phyloP scores from a whole-genome alignment of 1,140 invertebrate species.

The Bombus sibiricus region DNA sequence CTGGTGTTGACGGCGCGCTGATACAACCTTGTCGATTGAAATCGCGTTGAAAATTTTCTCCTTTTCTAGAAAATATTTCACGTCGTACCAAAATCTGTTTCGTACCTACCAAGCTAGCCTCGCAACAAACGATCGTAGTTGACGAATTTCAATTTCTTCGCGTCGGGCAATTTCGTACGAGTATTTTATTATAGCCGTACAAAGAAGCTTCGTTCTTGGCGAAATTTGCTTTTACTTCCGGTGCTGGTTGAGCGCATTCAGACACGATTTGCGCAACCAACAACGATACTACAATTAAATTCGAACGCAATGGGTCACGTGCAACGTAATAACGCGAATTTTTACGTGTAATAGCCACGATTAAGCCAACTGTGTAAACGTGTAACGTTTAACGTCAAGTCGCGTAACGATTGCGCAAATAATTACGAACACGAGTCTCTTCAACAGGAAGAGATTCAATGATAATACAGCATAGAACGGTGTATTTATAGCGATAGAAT shows the following conservation, averaged over 20 bases:
- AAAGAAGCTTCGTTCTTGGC: background rate
- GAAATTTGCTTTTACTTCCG: constrained; percentile 35
- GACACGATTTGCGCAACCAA: background rate
- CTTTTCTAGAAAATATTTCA: background rate
- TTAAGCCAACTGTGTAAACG: constrained; percentile 18
- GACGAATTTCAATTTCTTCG: background rate
- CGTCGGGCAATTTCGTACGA: background rate
- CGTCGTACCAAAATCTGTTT: background rate
- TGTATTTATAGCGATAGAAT: background rate
- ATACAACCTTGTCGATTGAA: background rate
- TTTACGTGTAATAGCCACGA: background rate
- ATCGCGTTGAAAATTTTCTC: background rate
- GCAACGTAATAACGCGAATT: background rate
- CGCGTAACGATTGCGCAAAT: constrained; percentile 35
- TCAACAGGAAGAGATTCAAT: background rate
- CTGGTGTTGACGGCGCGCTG: too few species aligned
- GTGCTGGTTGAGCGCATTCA: background rate
- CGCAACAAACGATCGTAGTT: too few species aligned
- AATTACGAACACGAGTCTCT: background rate
- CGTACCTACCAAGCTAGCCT: too few species aligned
- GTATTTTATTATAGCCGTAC: background rate
- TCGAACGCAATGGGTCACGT: background rate
- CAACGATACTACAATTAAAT: constrained; percentile 25
- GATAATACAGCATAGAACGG: background rate
- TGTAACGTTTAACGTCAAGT: background rate